Base-by-base conservation (phyloP, 2,888 invertebrate genomes). In the Agrenia bidenticulata region DNA sequence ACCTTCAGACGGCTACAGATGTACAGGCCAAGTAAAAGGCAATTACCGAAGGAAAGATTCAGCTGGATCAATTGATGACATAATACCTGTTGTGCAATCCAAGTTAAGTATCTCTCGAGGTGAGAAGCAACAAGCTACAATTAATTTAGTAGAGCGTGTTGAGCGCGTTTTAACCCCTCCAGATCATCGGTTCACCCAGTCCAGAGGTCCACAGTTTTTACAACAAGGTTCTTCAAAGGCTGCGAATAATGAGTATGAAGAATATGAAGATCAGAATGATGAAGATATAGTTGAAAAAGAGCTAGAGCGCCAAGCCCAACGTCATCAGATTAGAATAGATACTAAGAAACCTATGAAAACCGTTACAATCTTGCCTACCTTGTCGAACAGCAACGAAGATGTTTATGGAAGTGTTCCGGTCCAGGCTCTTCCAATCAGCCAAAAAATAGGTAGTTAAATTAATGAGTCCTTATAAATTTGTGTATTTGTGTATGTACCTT, bases 371-470 rank as follows among this genome's bases (percentile, higher is more conserved):
- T 53, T 21, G 58, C 53, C 62, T 15, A 45, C 45, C 32, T 56
- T 70, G 32, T 64, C 53, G 15, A 70, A 73, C 49, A 75, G 75
- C 64, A 73, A 75, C 53, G 75, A 75, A 61, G 69, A 75, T 61
- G 73, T 73, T 26, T 75, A 75, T 58, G 73, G 73, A n/a, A 73
- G 73, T 60, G 64, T 73, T 5, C 71, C 73, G 27, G 60, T 73
- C 32, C 73, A 73, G 65, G 67, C 70, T 13, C 57, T 70, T 23
- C 66, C 69, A 41, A 69, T 72, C 60, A 70, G 67, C 61, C 73
- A 70, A 15, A 68, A 70, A 73, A 70, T 69, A 67, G 70, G 73
- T 73, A 70, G 61, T 58, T 42, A 24, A 41, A 45, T 7, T 39
- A 15, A 15, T 39, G 15, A 17, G 15, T 45, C 19, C 15, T 45